Base-by-base conservation (phyloP, 2,113 vertebrate genomes). In the Crocuta crocuta region DNA sequence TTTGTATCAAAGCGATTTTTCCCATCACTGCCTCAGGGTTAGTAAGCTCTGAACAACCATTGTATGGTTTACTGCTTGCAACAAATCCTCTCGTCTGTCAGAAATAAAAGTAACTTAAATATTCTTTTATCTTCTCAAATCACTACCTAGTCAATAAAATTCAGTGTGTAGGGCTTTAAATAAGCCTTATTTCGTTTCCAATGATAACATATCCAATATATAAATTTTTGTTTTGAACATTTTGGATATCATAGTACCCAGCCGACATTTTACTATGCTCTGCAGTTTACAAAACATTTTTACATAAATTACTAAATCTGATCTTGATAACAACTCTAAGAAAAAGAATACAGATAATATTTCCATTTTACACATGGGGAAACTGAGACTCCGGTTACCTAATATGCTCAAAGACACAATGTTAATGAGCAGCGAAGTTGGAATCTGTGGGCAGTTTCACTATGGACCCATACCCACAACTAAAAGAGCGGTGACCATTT, bases 1-100 rank as follows among this genome's bases (percentile, higher is more conserved):
- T 99, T 91, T 99, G 99, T 96, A 99, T 99, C 97, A 99, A 95
- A 78, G 99, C 99, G 84, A 99, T 99, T 98, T 99, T 99, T 39
- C 99, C 99, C 98, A 98, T 99, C 91, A 99, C 98, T 26, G 99
- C 99, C 95, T 99, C 99, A 0, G 98, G 98, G 85, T 99, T 99
- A 86, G 98, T 99, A 97, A 99, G 99, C 98, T 99, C 99, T 21
- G 99, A 98, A 92, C 99, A 99, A 97, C 99, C 99, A 61, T 99
- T 99, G 98, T 99, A 99, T 17, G 99, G 99, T 97, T 99, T 99
- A 81, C 99, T 99, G 97, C 99, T 99, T 6, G 99, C 99, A 98
- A 99, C 99, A 92, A 99, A 99, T 84, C 99, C 99, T 95, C 99
- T 99, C 11, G 99, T 99, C 99, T 99, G 98, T 94, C 91, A 86